Conservation (phyloP, 2,888 invertebrate genomes). For the Malthinus flaveolus region DNA sequence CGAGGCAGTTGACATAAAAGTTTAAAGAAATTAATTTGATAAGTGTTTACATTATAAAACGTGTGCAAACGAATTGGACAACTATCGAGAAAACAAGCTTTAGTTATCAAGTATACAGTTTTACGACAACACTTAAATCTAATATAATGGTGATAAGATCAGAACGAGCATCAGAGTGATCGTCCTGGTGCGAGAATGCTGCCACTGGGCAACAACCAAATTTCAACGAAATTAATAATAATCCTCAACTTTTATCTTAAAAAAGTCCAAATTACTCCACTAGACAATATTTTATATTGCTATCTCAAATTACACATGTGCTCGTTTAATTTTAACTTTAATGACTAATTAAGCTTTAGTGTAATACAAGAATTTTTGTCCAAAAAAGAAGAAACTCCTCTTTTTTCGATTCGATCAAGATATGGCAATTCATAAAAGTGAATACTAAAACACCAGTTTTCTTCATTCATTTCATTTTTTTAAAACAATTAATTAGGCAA, state of each 20-base stretch:
- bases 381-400: not conserved
- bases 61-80: conserved; percentile 20
- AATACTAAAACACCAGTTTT: too few relatives aligned
- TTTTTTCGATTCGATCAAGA: too few relatives aligned
- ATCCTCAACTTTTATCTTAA: conserved; percentile 36
- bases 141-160: conserved; percentile 45
- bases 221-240: conserved; percentile 39
- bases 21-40: too few relatives aligned
- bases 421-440: too few relatives aligned
- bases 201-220: conserved; percentile 43
- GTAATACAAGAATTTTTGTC: conserved; percentile 3
- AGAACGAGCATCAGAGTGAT: conserved; percentile 41
- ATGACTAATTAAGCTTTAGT: conserved; percentile 11
- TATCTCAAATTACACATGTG: conserved; percentile 17
- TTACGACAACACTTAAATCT: conserved; percentile 49
- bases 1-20: not conserved
- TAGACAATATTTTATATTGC: conserved; percentile 32
- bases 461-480: too few relatives aligned
- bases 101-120: conserved; percentile 47
- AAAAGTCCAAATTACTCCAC: conserved; percentile 33
- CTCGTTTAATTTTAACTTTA: conserved; percentile 8
- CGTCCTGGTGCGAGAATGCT: conserved; percentile 41
- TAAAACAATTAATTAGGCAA: too few relatives aligned
- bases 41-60: not conserved
- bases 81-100: conserved; percentile 14